These are phyloP conservation scores for Liasis olivaceus DNA, from an alignment of 2,797 vertebrate genomes.

Conservation along the genomic window DNA sequence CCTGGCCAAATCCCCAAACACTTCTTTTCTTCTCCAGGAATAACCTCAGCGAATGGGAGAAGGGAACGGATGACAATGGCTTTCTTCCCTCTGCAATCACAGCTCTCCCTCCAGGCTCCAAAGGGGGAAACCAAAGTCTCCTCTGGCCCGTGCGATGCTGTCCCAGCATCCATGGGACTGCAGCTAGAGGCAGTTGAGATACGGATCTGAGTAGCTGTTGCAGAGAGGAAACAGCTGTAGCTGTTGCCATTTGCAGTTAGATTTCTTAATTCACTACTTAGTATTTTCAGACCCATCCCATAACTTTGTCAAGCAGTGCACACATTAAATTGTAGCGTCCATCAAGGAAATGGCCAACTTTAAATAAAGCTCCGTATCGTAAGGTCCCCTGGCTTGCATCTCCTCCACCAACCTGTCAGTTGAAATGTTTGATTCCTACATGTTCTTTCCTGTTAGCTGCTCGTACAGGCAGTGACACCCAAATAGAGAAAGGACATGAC, in stretches of 20 bases:
- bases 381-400: too few relatives aligned
- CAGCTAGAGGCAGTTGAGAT: not conserved
- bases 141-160: not conserved
- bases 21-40: not conserved
- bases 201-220: not conserved
- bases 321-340: not conserved
- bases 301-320: not conserved
- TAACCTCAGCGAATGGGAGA: not conserved
- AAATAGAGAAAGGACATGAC: constrained; percentile 58
- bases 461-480: constrained; percentile 37
- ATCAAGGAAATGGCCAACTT: constrained; percentile 14
- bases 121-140: not conserved
- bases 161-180: not conserved
- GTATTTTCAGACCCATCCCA: not conserved
- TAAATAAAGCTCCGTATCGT: not conserved
- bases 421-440: constrained; percentile 38
- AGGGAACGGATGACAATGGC: not conserved
- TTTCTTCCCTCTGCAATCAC: not conserved
- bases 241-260: not conserved
- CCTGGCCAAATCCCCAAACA: not conserved
- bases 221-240: not conserved
- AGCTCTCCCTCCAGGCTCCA: not conserved
- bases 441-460: constrained; percentile 1
- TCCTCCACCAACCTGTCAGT: not conserved
- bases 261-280: not conserved